phyloP scores from a whole-genome alignment of 2,113 vertebrate species.

The Otolemur garnettii region DNA sequence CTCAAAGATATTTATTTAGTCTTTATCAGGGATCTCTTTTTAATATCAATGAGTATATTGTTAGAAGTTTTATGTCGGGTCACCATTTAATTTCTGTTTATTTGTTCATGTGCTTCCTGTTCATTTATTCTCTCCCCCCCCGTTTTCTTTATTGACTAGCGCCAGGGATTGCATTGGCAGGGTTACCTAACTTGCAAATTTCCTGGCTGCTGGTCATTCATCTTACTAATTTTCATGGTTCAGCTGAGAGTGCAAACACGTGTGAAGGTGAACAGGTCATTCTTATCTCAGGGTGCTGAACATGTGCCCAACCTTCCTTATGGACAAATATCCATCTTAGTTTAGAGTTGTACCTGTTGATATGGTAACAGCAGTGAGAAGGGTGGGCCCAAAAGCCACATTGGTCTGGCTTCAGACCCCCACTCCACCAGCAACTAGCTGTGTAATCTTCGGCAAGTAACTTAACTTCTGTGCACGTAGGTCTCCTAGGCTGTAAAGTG shows the following conservation, averaged over 20 bases:
- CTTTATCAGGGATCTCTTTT: neutral
- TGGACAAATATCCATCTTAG: neutral
- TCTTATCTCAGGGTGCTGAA: neutral
- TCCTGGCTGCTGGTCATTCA: neutral
- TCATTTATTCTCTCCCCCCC: neutral
- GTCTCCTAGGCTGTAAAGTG: neutral
- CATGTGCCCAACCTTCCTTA: neutral
- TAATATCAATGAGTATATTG: accelerated
- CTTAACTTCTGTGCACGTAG: neutral
- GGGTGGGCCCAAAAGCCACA: neutral
- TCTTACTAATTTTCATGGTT: neutral
- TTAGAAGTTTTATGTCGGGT: neutral
- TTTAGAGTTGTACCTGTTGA: accelerated
- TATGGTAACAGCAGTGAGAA: neutral
- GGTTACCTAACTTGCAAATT: neutral
- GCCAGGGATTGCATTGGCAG: neutral
- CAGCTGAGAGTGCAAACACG: neutral
- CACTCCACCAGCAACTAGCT: neutral
- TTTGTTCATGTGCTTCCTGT: neutral
- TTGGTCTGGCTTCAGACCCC: neutral
- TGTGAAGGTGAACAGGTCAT: too few relatives aligned
- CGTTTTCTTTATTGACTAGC: neutral
- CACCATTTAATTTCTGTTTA: neutral
- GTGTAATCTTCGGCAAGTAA: neutral
- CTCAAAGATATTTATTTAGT: neutral